Evolutionary conservation across 35 echinoderm and acorn worm species (phyloP).

Genomic region (Apostichopus parvimensis): DNA sequence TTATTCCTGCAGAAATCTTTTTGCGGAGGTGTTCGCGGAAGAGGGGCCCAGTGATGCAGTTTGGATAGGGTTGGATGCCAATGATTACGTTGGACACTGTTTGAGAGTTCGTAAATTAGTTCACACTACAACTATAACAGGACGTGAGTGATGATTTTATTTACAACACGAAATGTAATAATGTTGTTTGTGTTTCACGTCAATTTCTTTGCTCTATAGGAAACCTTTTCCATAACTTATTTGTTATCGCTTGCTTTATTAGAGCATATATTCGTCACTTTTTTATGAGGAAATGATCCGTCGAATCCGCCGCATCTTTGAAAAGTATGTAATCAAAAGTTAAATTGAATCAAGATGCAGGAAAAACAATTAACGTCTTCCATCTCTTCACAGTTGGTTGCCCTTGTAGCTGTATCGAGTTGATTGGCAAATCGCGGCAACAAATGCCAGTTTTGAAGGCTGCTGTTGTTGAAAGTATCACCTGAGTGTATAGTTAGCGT

Average conservation of each 20-base stretch:
- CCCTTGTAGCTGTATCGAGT: background rate
- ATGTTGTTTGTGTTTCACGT: too few species aligned
- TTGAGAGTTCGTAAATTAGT: too few species aligned
- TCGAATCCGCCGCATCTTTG: background rate
- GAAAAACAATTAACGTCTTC: background rate
- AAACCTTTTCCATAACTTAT: too few species aligned
- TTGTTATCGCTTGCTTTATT: too few species aligned
- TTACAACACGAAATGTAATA: too few species aligned
- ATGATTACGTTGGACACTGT: too few species aligned
- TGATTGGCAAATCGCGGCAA: background rate
- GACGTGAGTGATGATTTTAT: too few species aligned
- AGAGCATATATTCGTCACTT: too few species aligned
- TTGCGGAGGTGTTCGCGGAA: constrained; percentile 10
- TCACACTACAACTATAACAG: too few species aligned
- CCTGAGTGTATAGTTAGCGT: too few species aligned
- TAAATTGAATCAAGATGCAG: background rate
- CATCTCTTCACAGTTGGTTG: background rate
- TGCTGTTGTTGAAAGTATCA: background rate
- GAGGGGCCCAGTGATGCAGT: background rate
- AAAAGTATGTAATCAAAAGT: background rate
- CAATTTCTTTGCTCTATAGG: too few species aligned
- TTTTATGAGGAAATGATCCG: too few species aligned
- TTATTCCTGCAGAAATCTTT: background rate
- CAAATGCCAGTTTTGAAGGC: background rate
- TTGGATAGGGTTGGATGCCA: background rate